Evolutionary conservation across 2,888 invertebrate genomes (phyloP).

Genomic region (Dicyrtomina minuta): DNA sequence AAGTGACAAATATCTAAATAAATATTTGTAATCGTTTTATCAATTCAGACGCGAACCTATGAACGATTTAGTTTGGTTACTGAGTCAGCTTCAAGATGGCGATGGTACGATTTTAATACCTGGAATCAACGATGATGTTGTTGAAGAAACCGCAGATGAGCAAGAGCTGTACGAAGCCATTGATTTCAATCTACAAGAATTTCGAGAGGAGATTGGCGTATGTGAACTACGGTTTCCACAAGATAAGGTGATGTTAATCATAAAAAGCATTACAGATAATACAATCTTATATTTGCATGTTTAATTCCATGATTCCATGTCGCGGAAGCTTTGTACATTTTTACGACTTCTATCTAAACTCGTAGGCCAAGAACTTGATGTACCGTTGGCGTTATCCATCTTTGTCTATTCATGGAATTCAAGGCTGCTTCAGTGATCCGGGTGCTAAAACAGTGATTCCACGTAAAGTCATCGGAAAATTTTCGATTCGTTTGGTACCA

Average conservation of each 20-base stretch:
- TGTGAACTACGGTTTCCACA: constrained; percentile 37
- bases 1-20: too few species aligned
- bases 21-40: too few species aligned
- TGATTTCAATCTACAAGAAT: constrained; percentile 66
- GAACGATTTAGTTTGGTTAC: constrained; percentile 83
- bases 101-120: constrained; percentile 86
- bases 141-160: constrained; percentile 69
- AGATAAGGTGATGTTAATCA: constrained; percentile 32
- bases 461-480: constrained; percentile 90
- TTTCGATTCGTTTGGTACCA: constrained; percentile 94
- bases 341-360: too few species aligned
- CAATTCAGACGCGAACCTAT: constrained; percentile 61
- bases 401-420: constrained; percentile 92
- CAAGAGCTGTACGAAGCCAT: constrained; percentile 74
- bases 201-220: constrained; percentile 40
- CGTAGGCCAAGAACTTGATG: constrained; percentile 75
- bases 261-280: background rate
- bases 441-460: constrained; percentile 70
- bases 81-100: constrained; percentile 79
- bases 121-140: constrained; percentile 81
- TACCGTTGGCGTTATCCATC: constrained; percentile 94
- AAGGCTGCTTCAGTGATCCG: constrained; percentile 61
- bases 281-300: background rate
- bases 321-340: background rate
- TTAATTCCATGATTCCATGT: background rate